Evolutionary conservation across 2,113 vertebrate species (phyloP).

Genomic region (Paramormyrops kingsleyae): DNA sequence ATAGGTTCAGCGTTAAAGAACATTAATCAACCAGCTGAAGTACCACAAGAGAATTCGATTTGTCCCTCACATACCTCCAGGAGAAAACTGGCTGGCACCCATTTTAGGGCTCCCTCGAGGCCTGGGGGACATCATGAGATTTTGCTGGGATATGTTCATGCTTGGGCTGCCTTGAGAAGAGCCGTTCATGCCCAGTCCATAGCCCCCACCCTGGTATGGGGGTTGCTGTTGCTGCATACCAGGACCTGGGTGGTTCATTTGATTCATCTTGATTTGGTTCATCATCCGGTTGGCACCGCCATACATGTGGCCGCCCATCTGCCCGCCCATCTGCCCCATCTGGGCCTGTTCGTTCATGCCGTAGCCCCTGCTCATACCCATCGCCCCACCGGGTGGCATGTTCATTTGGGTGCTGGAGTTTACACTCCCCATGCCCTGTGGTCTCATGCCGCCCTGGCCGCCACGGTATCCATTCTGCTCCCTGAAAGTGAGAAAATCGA

Average conservation of each 20-base stretch:
- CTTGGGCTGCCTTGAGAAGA: conserved; percentile 81
- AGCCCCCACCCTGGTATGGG: conserved; percentile 73
- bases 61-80: conserved; percentile 69
- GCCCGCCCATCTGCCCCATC: conserved; percentile 27
- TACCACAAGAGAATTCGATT: not conserved
- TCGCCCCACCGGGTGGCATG: conserved; percentile 64
- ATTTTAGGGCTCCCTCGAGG: conserved; percentile 89
- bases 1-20: not conserved
- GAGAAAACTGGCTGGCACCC: conserved; percentile 84
- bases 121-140: conserved; percentile 82
- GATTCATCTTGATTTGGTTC: conserved; percentile 42
- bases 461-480: conserved; percentile 84
- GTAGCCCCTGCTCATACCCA: conserved; percentile 62
- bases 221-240: conserved; percentile 61
- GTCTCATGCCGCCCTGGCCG: conserved; percentile 71
- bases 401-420: conserved; percentile 69
- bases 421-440: conserved; percentile 61
- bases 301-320: conserved; percentile 24
- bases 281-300: conserved; percentile 18
- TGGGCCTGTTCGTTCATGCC: conserved; percentile 53
- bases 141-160: conserved; percentile 74
- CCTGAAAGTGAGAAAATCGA: conserved; percentile 49
- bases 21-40: not conserved
- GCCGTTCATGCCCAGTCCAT: conserved; percentile 79
- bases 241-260: conserved; percentile 30